Evolutionary conservation across 1,140 invertebrate species (phyloP), one percentile per base, ranked within the genome.

Genomic region (Aleiodes sp.): DNA sequence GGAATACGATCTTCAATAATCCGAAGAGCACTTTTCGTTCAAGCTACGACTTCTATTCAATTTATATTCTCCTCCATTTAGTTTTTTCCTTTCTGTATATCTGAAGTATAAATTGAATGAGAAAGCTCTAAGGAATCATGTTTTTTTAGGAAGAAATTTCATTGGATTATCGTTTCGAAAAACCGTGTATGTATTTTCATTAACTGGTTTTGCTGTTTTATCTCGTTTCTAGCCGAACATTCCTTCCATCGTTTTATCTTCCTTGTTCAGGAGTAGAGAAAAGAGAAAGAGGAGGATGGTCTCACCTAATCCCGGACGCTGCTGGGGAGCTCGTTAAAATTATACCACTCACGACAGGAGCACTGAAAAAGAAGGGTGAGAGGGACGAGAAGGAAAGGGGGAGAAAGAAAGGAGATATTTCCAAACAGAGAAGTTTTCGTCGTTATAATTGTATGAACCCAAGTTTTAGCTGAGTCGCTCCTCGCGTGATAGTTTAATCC

Each of bases 361-460:
- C 46, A 52, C 46, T 52, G 21, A 24, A 52, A 24, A 21, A 52
- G 46, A 4, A 10, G 31, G 31, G 31, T 4, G 31, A 10, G 4
- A 10, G 46, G 41, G 14, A 19, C 7, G 41, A 6, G 14, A 19
- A 16, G 14, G 46, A 3, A 21, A 52, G 46, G 46, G 46, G 46
- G 46, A 6, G 31, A 4, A 52, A 1, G 26, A 52, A 52, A 52
- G 19, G 46, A 52, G 46, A 52, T 52, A 52, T 52, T 16, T 21
- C 46, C 46, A 21, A 21, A 52, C 46, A 52, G 39, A 43, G 21
- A 52, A 52, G 46, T 52, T 21, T 16, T 9, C 16, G 46, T 24
- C 26, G 46, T 52, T 52, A 52, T 52, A 52, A 52, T 52, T 52
- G 46, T 52, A 52, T 52, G 46, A 52, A 52, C 46, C 26, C 46